Evolutionary conservation across 1,140 invertebrate genomes (phyloP), one percentile per base, ranked within the genome.

Genomic region (Drosophila jambulina): DNA sequence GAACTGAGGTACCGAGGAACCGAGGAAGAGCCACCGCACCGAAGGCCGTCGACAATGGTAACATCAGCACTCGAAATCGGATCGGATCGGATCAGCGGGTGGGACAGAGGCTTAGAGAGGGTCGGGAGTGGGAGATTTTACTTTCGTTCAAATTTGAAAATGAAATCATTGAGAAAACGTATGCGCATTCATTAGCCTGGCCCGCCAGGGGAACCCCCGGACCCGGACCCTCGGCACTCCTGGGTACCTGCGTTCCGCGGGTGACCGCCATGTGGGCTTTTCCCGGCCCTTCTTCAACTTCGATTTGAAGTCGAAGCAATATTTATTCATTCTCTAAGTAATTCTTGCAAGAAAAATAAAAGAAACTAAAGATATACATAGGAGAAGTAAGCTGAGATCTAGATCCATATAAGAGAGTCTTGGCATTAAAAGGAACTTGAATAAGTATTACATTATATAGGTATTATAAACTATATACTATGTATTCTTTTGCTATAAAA

Each of bases 61-160:
- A 57, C 61, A 49, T 32, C 34, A 49, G 61, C 62, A 34, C 32
- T 23, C 53, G 21, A 17, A 23, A 54, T 54, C 51, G 21, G 27
- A 34, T 53, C 49, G 29, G 32, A 36, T 51, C 32, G 51, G 32
- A 51, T 23, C 51, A 54, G 51, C 51, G 51, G 32, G 19, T 29
- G 42, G 21, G 57, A 34, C 23, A 21, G 56, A 42, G n/a, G 40
- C n/a, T 4, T 4, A 6, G 9, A 5, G 38, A 5, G 19, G 4
- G 9, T 7, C 8, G 12, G 21, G 53, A 36, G 15, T n/a, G 10
- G n/a, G 15, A 56, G 21, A 38, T 56, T 56, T 38, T 56, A 56
- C 53, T 56, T 56, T 56, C 53, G 53, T 25, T 12, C n/a, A 23
- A 56, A 56, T 56, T 56, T 56, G 34, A 56, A 56, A 56, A 56